Conservation (phyloP, 2,797 vertebrate genomes). For the Takifugu rubripes region DNA sequence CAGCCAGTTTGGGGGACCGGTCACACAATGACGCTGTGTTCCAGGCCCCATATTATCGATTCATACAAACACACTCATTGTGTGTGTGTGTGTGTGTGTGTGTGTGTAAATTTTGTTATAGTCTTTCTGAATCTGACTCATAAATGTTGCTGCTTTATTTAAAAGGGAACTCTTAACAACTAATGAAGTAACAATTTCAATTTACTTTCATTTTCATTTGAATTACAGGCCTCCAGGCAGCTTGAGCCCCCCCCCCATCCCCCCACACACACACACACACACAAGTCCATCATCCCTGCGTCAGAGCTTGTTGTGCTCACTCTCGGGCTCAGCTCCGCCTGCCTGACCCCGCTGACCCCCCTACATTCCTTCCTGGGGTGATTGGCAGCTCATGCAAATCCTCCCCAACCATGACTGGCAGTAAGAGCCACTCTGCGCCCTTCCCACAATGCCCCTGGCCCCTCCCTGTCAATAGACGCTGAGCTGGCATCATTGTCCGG, state of each 20-base stretch:
- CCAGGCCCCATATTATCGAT: no score
- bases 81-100: no score
- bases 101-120: no score
- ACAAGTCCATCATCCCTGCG: constrained; percentile 59
- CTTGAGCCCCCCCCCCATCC: constrained; percentile 1
- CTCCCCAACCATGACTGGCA: constrained; percentile 76
- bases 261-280: constrained; percentile 25
- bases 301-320: constrained; percentile 75
- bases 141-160: no score
- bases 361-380: constrained; percentile 80
- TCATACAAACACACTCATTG: no score
- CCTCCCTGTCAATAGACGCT: constrained; percentile 81
- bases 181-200: no score
- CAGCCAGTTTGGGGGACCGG: constrained; percentile 28
- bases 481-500: constrained; percentile 81
- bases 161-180: no score
- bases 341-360: constrained; percentile 73
- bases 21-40: background rate
- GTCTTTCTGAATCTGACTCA: no score
- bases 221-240: background rate
- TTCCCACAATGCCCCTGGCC: constrained; percentile 82
- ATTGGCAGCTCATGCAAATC: constrained; percentile 84
- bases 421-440: constrained; percentile 74
- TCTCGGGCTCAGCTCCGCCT: constrained; percentile 66
- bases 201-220: no score